phyloP scores from a whole-genome alignment of 2,797 vertebrate species.

The Melanotaenia nigrans region DNA sequence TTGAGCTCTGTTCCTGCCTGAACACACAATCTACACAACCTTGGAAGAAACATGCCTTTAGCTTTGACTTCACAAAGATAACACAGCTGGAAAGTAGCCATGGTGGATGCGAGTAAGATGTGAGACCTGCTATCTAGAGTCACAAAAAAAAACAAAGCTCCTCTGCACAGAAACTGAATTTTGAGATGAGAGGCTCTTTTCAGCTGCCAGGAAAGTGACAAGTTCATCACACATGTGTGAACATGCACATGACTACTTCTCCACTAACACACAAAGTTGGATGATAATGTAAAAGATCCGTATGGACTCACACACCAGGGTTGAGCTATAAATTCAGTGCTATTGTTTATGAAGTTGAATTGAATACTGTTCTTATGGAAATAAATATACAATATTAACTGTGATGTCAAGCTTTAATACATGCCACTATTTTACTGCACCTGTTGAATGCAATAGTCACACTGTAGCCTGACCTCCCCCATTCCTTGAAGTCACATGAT shows the following conservation, averaged over 20 bases:
- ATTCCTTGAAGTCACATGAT: conserved; percentile 43
- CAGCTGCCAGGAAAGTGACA: conserved; percentile 12
- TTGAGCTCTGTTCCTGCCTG: conserved; percentile 20
- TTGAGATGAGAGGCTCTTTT: conserved; percentile 5
- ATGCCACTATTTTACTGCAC: conserved; percentile 19
- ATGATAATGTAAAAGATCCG: neutral
- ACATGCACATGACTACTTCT: neutral
- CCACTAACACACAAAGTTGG: neutral
- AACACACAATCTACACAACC: conserved; percentile 33
- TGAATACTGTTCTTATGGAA: neutral
- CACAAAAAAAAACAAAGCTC: conserved; percentile 8
- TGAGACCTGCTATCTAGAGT: conserved; percentile 10
- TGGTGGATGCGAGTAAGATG: conserved; percentile 9
- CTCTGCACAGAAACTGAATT: conserved; percentile 3
- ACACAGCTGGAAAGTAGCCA: conserved; percentile 32
- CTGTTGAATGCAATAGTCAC: conserved; percentile 35
- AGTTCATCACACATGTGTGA: neutral
- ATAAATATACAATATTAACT: neutral
- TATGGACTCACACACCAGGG: neutral
- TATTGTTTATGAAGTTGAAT: neutral
- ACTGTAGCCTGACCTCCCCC: neutral
- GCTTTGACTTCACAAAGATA: conserved; percentile 32
- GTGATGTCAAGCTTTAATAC: neutral
- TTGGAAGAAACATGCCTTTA: conserved; percentile 23
- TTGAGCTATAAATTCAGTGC: neutral